Evolutionary conservation across 2,797 vertebrate genomes (phyloP), one percentile per base, ranked within the genome.

Genomic region (Gymnopithys bicolor): DNA sequence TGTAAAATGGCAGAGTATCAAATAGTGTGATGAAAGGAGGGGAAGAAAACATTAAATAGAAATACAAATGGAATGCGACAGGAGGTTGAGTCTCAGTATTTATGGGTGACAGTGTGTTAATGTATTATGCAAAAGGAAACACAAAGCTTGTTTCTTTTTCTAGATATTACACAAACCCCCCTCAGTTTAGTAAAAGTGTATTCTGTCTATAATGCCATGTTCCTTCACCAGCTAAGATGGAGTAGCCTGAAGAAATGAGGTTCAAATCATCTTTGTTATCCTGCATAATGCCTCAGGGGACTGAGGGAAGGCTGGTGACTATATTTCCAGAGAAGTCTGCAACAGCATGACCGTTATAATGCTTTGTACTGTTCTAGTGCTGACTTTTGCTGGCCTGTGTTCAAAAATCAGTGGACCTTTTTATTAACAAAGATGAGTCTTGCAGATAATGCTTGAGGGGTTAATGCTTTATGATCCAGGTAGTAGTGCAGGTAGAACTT

Each of bases 11-110:
- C 18, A 21, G 53, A 69, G 8, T 33, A 69, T 81, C 69, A 81
- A 83, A 87, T 4, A 19, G 11, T 49, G 27, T 69, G 43, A 63
- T 87, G 59, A 90, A 89, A 84, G 19, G 19, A 81, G 5, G 4
- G 15, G n/a, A 89, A 86, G 45, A 67, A 88, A 86, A 63, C 27
- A 74, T 69, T 75, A 90, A 66, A 37, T 48, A 59, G 45, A 71
- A 81, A 81, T 78, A 76, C 60, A 84, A 95, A 95, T 77, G 27
- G 19, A 92, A 93, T 93, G 55, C 84, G 85, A 90, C 86, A 84
- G 60, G 37, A 90, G 55, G 63, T 33, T 93, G 85, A 92, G 11
- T 45, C 21, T 90, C 69, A 59, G n/a, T 90, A 85, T 94, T 93
- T 93, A 87, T 55, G 84, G 73, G 63, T 81, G 91, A 79, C 46